Conservation (phyloP, 2,888 invertebrate genomes). For the Cantharis flavilabris region DNA sequence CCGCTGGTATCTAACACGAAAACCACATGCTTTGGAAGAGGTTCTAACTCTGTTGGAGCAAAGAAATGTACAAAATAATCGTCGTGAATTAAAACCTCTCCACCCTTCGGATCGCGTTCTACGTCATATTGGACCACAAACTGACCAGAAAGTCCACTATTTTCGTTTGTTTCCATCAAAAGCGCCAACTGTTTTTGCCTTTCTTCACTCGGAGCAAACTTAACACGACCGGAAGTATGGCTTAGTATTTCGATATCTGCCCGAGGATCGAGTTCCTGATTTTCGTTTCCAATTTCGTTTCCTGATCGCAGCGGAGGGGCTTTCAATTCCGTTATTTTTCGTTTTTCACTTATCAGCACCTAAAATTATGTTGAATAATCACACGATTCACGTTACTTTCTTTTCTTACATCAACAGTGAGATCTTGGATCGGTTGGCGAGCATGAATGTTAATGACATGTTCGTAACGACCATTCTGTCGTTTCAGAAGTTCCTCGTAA, state of each 20-base stretch:
- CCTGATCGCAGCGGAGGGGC: slow-evolving; percentile 69
- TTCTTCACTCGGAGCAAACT: slow-evolving; percentile 63
- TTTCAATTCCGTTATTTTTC: slow-evolving; percentile 63
- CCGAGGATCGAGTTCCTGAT: slow-evolving; percentile 54
- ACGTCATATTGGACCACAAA: slow-evolving; percentile 76
- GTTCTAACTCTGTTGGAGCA: slow-evolving; percentile 64
- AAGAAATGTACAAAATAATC: slow-evolving; percentile 80
- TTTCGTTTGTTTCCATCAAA: slow-evolving; percentile 46
- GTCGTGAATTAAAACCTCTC: slow-evolving; percentile 66
- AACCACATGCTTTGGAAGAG: slow-evolving; percentile 68
- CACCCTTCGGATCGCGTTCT: slow-evolving; percentile 61
- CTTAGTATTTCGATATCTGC: slow-evolving; percentile 43
- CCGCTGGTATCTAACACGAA: slow-evolving; percentile 78
- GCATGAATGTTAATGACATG: slow-evolving; percentile 72
- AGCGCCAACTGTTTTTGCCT: slow-evolving; percentile 62
- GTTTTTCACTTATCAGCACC: slow-evolving; percentile 67
- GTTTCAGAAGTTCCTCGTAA: slow-evolving; percentile 72
- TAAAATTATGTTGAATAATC: slow-evolving; percentile 14
- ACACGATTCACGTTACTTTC: slow-evolving; percentile 12
- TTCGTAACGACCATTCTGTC: slow-evolving; percentile 69
- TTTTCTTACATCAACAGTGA: slow-evolving; percentile 59
- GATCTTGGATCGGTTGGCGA: slow-evolving; percentile 67
- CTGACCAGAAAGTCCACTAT: slow-evolving; percentile 64
- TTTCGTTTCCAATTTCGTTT: slow-evolving; percentile 64
- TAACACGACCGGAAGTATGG: slow-evolving; percentile 50